These are phyloP conservation scores for Gastrophryne carolinensis DNA, from an alignment of 2,797 vertebrate species.

Conservation along the genomic window DNA sequence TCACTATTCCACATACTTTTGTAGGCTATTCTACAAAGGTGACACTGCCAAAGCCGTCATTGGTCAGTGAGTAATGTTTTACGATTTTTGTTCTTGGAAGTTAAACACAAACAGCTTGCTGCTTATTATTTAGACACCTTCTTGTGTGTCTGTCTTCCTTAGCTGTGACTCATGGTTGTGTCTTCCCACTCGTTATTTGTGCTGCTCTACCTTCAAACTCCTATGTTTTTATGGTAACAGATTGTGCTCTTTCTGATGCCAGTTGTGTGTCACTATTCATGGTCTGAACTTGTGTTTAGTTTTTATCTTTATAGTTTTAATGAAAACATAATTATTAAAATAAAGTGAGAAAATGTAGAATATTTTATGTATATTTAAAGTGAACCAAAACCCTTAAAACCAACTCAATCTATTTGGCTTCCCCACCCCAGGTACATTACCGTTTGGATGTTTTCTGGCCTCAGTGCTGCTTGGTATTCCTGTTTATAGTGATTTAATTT, in stretches of 20 bases:
- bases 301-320: too few species aligned
- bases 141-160: neutral
- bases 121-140: conserved; percentile 9
- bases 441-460: too few species aligned
- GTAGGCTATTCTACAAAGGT: neutral
- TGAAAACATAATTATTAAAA: too few species aligned
- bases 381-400: too few species aligned
- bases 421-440: too few species aligned
- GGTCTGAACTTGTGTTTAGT: too few species aligned
- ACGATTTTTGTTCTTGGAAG: neutral
- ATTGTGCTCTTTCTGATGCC: neutral
- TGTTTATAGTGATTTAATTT: too few species aligned
- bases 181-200: neutral
- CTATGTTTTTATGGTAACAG: neutral
- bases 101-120: neutral
- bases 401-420: too few species aligned
- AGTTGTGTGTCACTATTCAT: too few species aligned
- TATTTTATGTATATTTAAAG: too few species aligned
- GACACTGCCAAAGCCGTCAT: neutral
- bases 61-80: neutral
- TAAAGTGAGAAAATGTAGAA: too few species aligned
- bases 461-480: too few species aligned
- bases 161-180: neutral
- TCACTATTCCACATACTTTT: neutral
- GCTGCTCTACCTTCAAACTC: neutral